Conservation (phyloP, 1,140 invertebrate genomes). For the Eumaeus atala region DNA sequence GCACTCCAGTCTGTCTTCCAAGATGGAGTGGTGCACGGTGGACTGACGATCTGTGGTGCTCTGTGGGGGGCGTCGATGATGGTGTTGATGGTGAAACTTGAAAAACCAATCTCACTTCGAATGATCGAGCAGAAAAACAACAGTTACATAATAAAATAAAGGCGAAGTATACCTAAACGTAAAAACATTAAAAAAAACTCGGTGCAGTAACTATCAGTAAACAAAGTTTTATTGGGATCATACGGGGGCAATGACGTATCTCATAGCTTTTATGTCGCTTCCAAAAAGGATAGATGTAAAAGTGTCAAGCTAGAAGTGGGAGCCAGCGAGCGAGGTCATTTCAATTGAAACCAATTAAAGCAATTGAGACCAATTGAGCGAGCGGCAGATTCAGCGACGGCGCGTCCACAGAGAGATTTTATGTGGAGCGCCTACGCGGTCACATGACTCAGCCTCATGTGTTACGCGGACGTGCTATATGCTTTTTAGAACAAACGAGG, state of each 20-base stretch:
- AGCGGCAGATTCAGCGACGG: slow-evolving; percentile 65
- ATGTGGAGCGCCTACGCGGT: slow-evolving; percentile 64
- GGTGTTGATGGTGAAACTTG: too few relatives aligned
- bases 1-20: too few relatives aligned
- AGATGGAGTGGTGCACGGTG: too few relatives aligned
- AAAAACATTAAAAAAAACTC: too few relatives aligned
- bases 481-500: too few relatives aligned
- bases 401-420: slow-evolving; percentile 63
- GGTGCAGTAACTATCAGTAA: not conserved
- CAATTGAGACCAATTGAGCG: slow-evolving; percentile 70
- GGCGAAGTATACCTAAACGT: too few relatives aligned
- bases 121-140: too few relatives aligned
- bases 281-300: slow-evolving; percentile 72
- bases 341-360: slow-evolving; percentile 72
- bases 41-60: too few relatives aligned
- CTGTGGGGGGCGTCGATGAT: too few relatives aligned
- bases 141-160: too few relatives aligned
- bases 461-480: too few relatives aligned
- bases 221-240: slow-evolving; percentile 27
- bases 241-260: slow-evolving; percentile 46
- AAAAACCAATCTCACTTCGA: too few relatives aligned
- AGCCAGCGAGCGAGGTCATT: slow-evolving; percentile 68
- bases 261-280: slow-evolving; percentile 65
- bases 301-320: slow-evolving; percentile 69
- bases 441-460: slow-evolving; percentile 55